Evolutionary conservation across 2,888 invertebrate genomes (phyloP), one percentile per base, ranked within the genome.

Genomic region (Mesorhabditis spiculigera): DNA sequence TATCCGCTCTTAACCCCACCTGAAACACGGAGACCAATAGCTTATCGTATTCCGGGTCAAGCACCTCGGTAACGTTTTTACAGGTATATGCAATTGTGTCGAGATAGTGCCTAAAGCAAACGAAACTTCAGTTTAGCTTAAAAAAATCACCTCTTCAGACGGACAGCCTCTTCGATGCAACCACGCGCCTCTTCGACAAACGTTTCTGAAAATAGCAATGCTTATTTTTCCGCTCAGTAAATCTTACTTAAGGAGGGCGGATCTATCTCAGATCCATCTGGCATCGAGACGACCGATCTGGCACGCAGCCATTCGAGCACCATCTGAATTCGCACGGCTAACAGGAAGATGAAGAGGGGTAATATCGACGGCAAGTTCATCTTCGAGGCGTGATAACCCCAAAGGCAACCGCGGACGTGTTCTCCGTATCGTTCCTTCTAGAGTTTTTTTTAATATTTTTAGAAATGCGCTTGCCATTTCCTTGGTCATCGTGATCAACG

Each of bases 131-230:
- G n/a, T 13, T 1, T 50, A 50, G 58, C 58, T 50, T 50, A n/a
- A 50, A 50, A 50, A 13, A 10, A 28, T 1, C 28, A 50, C 58
- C 58, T 50, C 58, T 50, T 50, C n/a, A 50, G 8, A 10, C 64
- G n/a, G 62, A 93, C 91, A 13, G 94, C 93, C 65, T 93, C 91
- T 81, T 91, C 91, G 68, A 96, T 87, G 0, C 93, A 93, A 83
- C 95, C 95, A 74, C 93, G 92, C 76, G 94, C 90, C 87, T 96
- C 95, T 84, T 92, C 91, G 88, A 93, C 93, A 67, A 94, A 86
- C 90, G 84, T 80, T 42, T 81, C 76, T 66, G 82, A 73, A 50
- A n/a, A 50, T 13, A 8, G 6, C 63, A 6, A 6, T 16, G 13
- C n/a, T 8, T 16, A n/a, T 16, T 8, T 63, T 8, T 63, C 63